Evolutionary conservation across 2,888 invertebrate species (phyloP).

Genomic region (Caenorhabditis sp.): DNA sequence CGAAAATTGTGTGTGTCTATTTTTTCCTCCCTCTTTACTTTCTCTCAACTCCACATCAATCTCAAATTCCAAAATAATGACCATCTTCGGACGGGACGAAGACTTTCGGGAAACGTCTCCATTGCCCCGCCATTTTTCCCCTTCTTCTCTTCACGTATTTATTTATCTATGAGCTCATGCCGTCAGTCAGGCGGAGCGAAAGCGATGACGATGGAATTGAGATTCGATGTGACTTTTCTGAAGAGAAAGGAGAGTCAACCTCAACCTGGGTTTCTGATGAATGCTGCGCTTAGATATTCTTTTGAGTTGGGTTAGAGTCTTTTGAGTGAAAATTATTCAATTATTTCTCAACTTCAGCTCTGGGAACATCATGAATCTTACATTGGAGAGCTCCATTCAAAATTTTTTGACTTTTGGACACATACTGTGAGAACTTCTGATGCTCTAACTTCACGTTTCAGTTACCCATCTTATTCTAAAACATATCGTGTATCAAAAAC

Average conservation of each 20-base stretch:
- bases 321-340: background rate
- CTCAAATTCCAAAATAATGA: conserved; percentile 51
- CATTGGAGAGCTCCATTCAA: background rate
- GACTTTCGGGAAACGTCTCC: conserved; percentile 18
- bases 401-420: background rate
- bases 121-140: conserved; percentile 16
- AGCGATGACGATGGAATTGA: conserved; percentile 42
- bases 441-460: too few species aligned
- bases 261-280: conserved; percentile 3
- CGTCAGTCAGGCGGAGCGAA: conserved; percentile 53
- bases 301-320: background rate
- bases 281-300: conserved; percentile 8
- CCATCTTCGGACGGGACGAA: conserved; percentile 9
- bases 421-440: background rate
- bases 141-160: conserved; percentile 26
- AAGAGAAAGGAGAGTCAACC: background rate
- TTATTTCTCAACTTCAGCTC: too few species aligned
- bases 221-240: conserved; percentile 38
- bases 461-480: too few species aligned
- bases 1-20: conserved; percentile 6
- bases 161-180: conserved; percentile 40
- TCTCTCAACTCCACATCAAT: conserved; percentile 27
- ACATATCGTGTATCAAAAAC: too few species aligned
- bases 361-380: background rate
- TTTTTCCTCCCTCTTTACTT: background rate